These are phyloP conservation scores for Chauna torquata DNA, from an alignment of 2,113 vertebrate genomes.

Conservation along the genomic window DNA sequence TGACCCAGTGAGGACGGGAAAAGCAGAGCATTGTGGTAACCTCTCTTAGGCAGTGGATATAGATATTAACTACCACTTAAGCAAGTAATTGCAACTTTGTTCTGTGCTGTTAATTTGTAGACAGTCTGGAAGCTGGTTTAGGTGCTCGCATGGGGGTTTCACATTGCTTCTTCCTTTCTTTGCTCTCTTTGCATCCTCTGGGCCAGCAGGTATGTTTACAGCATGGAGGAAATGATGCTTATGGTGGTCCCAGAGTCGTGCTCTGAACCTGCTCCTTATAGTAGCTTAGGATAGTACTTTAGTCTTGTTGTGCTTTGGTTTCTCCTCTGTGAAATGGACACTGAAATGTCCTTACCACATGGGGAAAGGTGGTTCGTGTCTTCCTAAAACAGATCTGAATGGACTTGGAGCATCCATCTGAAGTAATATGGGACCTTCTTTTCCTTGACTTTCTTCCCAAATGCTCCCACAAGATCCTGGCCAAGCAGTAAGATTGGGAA, in stretches of 20 bases:
- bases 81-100: not conserved
- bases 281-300: not conserved
- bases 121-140: not conserved
- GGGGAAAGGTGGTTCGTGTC: not conserved
- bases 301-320: not conserved
- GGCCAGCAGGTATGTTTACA: not conserved
- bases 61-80: not conserved
- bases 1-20: not conserved
- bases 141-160: not conserved
- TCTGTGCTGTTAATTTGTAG: not conserved
- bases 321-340: not conserved
- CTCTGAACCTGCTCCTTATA: not conserved
- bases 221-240: not conserved
- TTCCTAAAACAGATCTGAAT: not conserved
- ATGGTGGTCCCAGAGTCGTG: not conserved
- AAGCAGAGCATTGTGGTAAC: not conserved
- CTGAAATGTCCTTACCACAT: not conserved
- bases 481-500: not conserved
- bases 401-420: not conserved
- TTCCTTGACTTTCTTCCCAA: not conserved
- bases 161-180: not conserved
- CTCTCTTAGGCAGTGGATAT: not conserved
- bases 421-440: not conserved
- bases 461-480: not conserved
- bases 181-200: not conserved